These are phyloP conservation scores for Mionectes olivaceus DNA, from an alignment of 2,797 vertebrate genomes.

Conservation along the genomic window DNA sequence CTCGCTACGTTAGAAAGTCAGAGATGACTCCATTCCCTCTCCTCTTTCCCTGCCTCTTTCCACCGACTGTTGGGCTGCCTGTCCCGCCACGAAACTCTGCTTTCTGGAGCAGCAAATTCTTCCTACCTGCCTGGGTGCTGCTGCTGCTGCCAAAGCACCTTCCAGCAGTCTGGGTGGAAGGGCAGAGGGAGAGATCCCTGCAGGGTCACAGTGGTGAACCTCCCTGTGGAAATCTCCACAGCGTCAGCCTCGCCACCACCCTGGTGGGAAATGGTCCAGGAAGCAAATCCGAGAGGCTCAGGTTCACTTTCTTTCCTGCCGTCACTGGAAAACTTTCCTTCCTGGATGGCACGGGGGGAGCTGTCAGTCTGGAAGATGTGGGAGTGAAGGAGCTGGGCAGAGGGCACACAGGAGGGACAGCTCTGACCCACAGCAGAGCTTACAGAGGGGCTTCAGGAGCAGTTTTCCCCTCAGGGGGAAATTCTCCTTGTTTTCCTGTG, in stretches of 20 bases:
- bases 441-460: not conserved
- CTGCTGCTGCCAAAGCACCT: not conserved
- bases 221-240: not conserved
- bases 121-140: not conserved
- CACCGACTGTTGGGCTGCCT: not conserved
- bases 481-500: not conserved
- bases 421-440: not conserved
- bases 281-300: slow-evolving; percentile 1
- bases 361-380: not conserved
- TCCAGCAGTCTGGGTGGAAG: not conserved
- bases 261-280: not conserved
- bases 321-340: not conserved
- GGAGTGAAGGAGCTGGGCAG: not conserved
- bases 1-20: not conserved
- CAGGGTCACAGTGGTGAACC: not conserved
- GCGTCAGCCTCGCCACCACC: not conserved
- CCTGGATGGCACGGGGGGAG: not conserved
- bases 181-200: not conserved
- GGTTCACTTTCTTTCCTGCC: not conserved
- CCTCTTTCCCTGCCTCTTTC: not conserved
- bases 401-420: not conserved
- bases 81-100: not conserved
- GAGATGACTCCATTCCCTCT: not conserved
- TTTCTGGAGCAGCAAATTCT: not conserved
- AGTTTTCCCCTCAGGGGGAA: not conserved